These are phyloP conservation scores for Monochamus alternatus DNA, from an alignment of 2,888 invertebrate genomes.

Conservation along the genomic window DNA sequence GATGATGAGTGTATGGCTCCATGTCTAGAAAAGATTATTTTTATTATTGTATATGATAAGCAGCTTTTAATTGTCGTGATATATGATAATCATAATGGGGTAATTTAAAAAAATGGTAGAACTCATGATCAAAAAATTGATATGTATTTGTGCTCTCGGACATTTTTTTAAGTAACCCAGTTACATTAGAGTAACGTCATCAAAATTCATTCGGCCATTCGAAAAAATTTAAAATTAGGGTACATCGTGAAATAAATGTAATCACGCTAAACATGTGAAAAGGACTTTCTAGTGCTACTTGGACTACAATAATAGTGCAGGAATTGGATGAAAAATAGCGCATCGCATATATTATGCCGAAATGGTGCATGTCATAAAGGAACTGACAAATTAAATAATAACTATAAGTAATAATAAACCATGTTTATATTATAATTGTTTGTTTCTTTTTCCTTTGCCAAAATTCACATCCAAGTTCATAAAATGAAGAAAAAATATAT, in stretches of 20 bases:
- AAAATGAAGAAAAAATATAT: too few relatives aligned
- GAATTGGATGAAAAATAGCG: conserved; percentile 50
- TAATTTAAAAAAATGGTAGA: conserved; percentile 34
- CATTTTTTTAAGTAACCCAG: conserved; percentile 26
- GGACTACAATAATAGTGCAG: conserved; percentile 44
- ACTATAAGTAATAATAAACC: conserved; percentile 67
- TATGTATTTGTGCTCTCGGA: neutral
- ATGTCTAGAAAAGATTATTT: conserved; percentile 67
- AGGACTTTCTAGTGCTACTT: conserved; percentile 44
- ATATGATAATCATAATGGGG: conserved; percentile 62
- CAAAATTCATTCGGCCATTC: conserved; percentile 30
- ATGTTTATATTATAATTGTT: conserved; percentile 67
- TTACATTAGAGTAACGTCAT: conserved; percentile 8
- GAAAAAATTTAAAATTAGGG: conserved; percentile 52
- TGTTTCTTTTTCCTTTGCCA: conserved; percentile 15
- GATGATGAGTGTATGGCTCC: conserved; percentile 58
- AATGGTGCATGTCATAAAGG: conserved; percentile 63
- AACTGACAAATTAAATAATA: conserved; percentile 63
- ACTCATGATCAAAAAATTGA: conserved; percentile 2
- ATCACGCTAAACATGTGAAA: conserved; percentile 45
- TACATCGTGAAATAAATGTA: conserved; percentile 59
- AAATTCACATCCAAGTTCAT: too few relatives aligned
- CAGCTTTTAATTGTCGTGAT: conserved; percentile 70
- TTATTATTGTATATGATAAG: conserved; percentile 66
- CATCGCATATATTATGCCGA: conserved; percentile 47